phyloP scores from a whole-genome alignment of 2,888 invertebrate genomes.

The Andrena minutula region DNA sequence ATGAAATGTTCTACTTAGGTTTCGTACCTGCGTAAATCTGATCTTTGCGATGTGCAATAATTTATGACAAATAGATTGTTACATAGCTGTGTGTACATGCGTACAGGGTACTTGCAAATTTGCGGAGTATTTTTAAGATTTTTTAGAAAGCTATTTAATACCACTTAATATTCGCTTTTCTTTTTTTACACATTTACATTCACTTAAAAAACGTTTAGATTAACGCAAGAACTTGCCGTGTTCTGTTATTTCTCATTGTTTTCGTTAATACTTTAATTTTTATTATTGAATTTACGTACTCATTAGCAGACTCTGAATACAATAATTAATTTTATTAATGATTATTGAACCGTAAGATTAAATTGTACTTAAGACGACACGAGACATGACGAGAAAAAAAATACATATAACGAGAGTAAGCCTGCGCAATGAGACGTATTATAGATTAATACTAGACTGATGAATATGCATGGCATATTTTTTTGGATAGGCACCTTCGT shows the following conservation, averaged over 20 bases:
- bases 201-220: slow-evolving; percentile 32
- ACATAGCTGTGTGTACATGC: slow-evolving; percentile 32
- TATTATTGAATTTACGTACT: slow-evolving; percentile 13
- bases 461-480: slow-evolving; percentile 61
- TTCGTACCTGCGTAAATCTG: slow-evolving; percentile 7
- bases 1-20: slow-evolving; percentile 19
- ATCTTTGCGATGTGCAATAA: slow-evolving; percentile 47
- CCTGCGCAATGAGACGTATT: slow-evolving; percentile 47
- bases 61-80: slow-evolving; percentile 34
- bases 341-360: slow-evolving; percentile 24
- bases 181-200: slow-evolving; percentile 32
- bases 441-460: slow-evolving; percentile 67
- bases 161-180: slow-evolving; percentile 16
- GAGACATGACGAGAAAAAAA: slow-evolving; percentile 33
- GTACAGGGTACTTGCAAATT: slow-evolving; percentile 43
- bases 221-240: slow-evolving; percentile 24
- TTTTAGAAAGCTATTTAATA: slow-evolving; percentile 23
- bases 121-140: slow-evolving; percentile 26
- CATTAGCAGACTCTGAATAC: slow-evolving; percentile 9
- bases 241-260: slow-evolving; percentile 33
- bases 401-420: slow-evolving; percentile 30
- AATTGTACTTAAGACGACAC: slow-evolving; percentile 61
- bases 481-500: slow-evolving; percentile 48
- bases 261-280: slow-evolving; percentile 6
- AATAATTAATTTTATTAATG: slow-evolving; percentile 26